phyloP scores from a whole-genome alignment of 2,797 vertebrate genomes.

The Rallus crepitans region DNA sequence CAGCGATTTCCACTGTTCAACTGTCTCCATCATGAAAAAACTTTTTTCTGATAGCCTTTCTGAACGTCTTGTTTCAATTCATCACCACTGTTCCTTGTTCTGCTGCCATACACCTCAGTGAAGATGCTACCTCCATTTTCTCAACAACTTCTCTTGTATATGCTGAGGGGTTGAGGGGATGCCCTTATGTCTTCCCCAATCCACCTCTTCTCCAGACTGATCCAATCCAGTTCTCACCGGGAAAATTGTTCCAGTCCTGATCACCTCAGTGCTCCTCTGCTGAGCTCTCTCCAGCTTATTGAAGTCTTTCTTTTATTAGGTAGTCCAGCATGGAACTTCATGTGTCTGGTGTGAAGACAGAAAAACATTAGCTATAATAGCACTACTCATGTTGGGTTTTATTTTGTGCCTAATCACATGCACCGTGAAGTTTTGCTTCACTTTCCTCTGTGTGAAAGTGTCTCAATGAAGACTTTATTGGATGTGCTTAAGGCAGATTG shows the following conservation, averaged over 20 bases:
- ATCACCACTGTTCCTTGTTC: accelerated
- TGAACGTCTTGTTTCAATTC: neutral
- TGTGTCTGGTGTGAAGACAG: neutral
- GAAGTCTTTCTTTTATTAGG: neutral
- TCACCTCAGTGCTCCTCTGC: neutral
- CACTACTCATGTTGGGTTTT: neutral
- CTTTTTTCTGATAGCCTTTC: neutral
- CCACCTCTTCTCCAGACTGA: neutral
- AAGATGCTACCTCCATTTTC: neutral
- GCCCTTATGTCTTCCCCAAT: neutral
- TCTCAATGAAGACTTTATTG: neutral
- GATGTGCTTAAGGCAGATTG: neutral
- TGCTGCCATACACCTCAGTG: neutral
- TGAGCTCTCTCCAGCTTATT: neutral
- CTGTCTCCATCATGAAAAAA: neutral
- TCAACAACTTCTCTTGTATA: neutral
- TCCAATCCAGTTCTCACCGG: neutral
- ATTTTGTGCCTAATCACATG: neutral
- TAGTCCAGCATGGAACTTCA: neutral
- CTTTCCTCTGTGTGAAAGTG: neutral
- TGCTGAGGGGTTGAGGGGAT: neutral
- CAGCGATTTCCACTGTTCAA: neutral
- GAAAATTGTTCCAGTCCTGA: neutral
- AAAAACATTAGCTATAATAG: neutral
- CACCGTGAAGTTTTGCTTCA: neutral